Evolutionary conservation across 1,140 invertebrate species (phyloP), one percentile per base, ranked within the genome.

Genomic region (Brachionus sp.): DNA sequence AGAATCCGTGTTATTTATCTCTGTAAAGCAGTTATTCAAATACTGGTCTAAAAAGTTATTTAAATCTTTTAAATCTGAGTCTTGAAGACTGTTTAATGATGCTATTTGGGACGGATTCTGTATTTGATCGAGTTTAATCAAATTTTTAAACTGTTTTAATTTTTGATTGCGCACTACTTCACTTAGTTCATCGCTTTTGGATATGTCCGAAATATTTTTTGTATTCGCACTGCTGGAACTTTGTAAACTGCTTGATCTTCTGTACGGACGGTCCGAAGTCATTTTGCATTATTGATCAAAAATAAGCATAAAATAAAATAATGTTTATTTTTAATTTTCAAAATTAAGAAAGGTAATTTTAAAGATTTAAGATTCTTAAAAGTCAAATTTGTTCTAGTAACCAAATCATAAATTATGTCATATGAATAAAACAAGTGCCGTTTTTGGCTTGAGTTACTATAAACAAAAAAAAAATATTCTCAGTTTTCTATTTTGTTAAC

Each of bases 61-160:
- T n/a, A 75, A 13, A 13, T 75, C 70, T 25, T 75, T 75, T 46
- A 75, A n/a, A 35, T 75, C 70, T 0, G 39, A 46, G 44, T 75
- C 70, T 75, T 75, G 70, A 6, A 75, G 42, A 75, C 23, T 75
- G 39, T 75, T 75, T 44, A 75, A 19, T 4, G 37, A 13, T 25
- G 70, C 42, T 39, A 75, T 75, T 46, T 75, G 70, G 4, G 70
- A 44, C 6, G 70, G 37, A 46, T 75, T 75, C 25, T 75, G 70
- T 25, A 46, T 2, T 46, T 75, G 70, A 10, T 75, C 70, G 23
- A 75, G 44, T 46, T 75, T 75, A 23, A 75, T 44, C 10, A 75
- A 46, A 75, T 75, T 75, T 75, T 75, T 75, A n/a, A 46, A 75
- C 23, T 75, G 70, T 46, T 75, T 75, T 50, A 75, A 50, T 25